phyloP scores from a whole-genome alignment of 2,888 invertebrate species.

The Zygaena filipendulae region DNA sequence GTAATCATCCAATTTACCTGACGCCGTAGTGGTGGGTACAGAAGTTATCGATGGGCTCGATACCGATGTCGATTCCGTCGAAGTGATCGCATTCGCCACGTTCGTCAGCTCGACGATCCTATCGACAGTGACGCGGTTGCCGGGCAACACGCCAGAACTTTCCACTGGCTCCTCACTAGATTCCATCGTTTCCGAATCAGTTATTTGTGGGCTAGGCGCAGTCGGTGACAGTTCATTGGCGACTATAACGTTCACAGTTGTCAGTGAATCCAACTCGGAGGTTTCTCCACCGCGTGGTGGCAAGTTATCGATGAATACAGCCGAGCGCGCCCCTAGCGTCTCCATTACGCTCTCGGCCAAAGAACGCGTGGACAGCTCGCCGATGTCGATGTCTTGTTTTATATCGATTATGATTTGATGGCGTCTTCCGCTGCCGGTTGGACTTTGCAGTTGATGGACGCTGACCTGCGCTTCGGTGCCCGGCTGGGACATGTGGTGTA shows the following conservation, averaged over 20 bases:
- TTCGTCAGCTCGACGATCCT: conserved; percentile 49
- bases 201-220: conserved; percentile 30
- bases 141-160: conserved; percentile 31
- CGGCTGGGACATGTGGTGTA: conserved; percentile 48
- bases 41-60: conserved; percentile 36
- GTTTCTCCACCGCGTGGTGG: conserved; percentile 33
- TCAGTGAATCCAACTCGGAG: conserved; percentile 50
- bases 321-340: conserved; percentile 54
- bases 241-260: conserved; percentile 60
- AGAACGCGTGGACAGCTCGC: conserved; percentile 54
- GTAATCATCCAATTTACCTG: conserved; percentile 43
- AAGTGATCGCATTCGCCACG: conserved; percentile 24
- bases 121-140: conserved; percentile 49
- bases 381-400: conserved; percentile 61
- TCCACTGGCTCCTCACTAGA: conserved; percentile 29
- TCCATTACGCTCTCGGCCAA: conserved; percentile 65
- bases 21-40: conserved; percentile 45
- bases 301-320: conserved; percentile 58
- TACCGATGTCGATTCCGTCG: conserved; percentile 24
- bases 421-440: conserved; percentile 47
- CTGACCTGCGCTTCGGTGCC: conserved; percentile 55
- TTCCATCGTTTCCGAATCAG: conserved; percentile 27
- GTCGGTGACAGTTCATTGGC: conserved; percentile 46
- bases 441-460: conserved; percentile 53
- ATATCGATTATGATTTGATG: conserved; percentile 65